Evolutionary conservation across 37 sponge, comb jelly and placozoan species (phyloP).

Genomic region (Spongilla lacustris): DNA sequence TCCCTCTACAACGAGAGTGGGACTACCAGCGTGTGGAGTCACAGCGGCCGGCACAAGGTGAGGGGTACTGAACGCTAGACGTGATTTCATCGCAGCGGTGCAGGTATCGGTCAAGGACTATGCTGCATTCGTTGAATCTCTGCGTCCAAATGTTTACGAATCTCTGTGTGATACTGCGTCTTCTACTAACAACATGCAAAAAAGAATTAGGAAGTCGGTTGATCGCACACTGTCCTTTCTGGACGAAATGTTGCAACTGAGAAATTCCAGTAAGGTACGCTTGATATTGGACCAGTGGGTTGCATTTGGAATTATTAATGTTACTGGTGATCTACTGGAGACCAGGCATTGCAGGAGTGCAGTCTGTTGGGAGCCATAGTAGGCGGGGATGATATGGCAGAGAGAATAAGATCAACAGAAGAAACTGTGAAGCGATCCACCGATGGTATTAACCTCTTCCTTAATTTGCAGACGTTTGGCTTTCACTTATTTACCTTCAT

Average conservation of each 20-base stretch:
- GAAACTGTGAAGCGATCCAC: constrained; percentile 71
- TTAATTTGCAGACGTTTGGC: background rate
- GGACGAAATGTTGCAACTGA: constrained; percentile 53
- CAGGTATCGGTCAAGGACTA: constrained; percentile 70
- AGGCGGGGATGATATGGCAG: constrained; percentile 65
- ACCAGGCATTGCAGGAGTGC: constrained; percentile 31
- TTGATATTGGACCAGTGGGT: background rate
- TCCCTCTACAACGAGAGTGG: constrained; percentile 69
- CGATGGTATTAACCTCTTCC: constrained; percentile 60
- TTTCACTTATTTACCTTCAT: background rate
- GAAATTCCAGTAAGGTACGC: constrained; percentile 23
- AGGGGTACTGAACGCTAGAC: background rate
- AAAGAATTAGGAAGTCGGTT: constrained; percentile 79
- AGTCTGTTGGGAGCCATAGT: constrained; percentile 72
- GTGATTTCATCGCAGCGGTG: background rate
- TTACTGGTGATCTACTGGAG: background rate
- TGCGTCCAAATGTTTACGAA: constrained; percentile 71
- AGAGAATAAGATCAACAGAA: constrained; percentile 70
- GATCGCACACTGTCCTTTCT: constrained; percentile 76
- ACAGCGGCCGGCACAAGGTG: constrained; percentile 76
- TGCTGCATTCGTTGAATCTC: constrained; percentile 49
- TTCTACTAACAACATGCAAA: constrained; percentile 23
- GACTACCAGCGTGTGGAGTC: constrained; percentile 75
- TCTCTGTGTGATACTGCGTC: constrained; percentile 74
- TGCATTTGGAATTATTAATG: constrained; percentile 1